Base-by-base conservation (phyloP, 2,888 invertebrate genomes). In the Schrankia costaestrigalis region DNA sequence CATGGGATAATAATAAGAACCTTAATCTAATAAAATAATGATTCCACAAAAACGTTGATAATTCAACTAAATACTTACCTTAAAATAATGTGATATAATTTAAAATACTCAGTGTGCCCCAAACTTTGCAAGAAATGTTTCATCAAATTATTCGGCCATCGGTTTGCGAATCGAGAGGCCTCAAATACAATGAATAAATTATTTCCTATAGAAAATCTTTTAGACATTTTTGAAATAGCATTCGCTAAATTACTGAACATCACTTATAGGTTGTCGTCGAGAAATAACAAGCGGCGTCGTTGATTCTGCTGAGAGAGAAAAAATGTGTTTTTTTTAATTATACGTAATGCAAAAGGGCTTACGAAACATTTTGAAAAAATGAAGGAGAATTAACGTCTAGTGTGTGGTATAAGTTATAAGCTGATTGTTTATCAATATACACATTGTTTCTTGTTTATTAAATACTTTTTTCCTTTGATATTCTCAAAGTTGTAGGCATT, bases 141-240 rank as follows among this genome's bases (percentile, higher is more conserved):
- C 64, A 68, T 68, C 68, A 68, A 71, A 71, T 71, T 67, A 69
- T 72, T 63, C 60, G 60, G 60, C 63, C 60, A 59, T 67, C 61
- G 62, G 58, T 59, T 58, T 51, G 31, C 42, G 39, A 48, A 53
- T 57, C 48, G 44, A 50, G 48, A 48, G 35, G 38, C 55, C 47
- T 49, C 42, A 55, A 45, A 55, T 53, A 57, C 56, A 53, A 56
- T 57, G 57, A 57, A 57, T 57, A 55, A 57, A 57, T 57, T 57
- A 49, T 50, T 44, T 44, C 43, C 34, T 32, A 41, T 48, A 46
- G 46, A 40, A 43, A 38, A 56, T 54, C 29, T 27, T 44, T 9
- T 11, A 28, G 35, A 45, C 36, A 54, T 44, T 35, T 45, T 19
- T 28, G 27, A 28, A 46, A 50, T 46, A 32, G 42, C 47, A 48